Conservation (phyloP, 2,888 invertebrate species). For the Ganaspis brasiliensis region DNA sequence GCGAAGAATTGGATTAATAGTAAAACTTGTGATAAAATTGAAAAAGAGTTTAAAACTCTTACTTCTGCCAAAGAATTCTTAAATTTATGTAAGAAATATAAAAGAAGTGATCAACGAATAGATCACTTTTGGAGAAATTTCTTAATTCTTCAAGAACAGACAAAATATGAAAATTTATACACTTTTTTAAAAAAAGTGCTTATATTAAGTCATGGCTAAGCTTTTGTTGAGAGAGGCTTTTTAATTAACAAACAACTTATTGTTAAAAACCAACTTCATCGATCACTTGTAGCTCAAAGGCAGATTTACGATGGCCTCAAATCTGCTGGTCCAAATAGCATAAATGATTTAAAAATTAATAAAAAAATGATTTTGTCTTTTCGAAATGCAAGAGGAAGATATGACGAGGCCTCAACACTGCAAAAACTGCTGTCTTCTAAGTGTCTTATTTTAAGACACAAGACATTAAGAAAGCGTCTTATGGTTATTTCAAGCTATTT, state of each 20-base stretch:
- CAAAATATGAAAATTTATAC: conserved; percentile 2
- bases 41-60: background rate
- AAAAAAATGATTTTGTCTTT: background rate
- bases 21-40: background rate
- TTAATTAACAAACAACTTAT: conserved; percentile 3
- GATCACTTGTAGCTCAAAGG: conserved; percentile 2
- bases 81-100: background rate
- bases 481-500: too few species aligned
- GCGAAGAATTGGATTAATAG: background rate
- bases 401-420: too few species aligned
- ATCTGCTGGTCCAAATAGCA: background rate
- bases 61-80: background rate
- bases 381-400: background rate
- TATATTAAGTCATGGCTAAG: conserved; percentile 46
- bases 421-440: too few species aligned
- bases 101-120: background rate
- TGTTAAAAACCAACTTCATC: background rate
- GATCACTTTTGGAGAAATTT: conserved; percentile 22
- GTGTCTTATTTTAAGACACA: too few species aligned
- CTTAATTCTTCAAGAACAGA: background rate
- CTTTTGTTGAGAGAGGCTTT: conserved; percentile 46
- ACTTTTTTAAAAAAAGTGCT: conserved; percentile 41
- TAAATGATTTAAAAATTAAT: background rate
- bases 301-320: background rate
- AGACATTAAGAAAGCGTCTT: too few species aligned